phyloP scores from a whole-genome alignment of 2,888 invertebrate genomes.

The Pristionchus exspectatus region DNA sequence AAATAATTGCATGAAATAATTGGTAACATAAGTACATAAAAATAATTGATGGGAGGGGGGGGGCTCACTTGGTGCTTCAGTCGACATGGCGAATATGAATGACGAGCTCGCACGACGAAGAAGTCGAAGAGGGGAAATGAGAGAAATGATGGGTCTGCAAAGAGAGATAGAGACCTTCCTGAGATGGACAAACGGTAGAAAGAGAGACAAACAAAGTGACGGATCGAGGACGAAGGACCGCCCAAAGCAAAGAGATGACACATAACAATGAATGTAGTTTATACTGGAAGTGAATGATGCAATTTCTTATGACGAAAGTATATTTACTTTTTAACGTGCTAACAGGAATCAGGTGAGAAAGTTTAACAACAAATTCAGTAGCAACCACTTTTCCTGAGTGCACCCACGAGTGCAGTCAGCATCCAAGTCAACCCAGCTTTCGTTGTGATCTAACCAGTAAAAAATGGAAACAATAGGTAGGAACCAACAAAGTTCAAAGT shows the following conservation, averaged over 20 bases:
- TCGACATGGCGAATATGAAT: conserved; percentile 32
- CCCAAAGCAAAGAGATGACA: background rate
- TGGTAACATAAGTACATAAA: background rate
- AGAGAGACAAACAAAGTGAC: conserved; percentile 48
- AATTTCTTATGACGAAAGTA: background rate
- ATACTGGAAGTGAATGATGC: background rate
- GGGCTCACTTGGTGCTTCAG: conserved; percentile 15
- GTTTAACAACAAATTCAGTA: too few species aligned
- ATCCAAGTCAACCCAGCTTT: too few species aligned
- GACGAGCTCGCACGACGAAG: conserved; percentile 34
- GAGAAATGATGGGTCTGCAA: conserved; percentile 43
- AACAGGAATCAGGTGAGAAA: background rate
- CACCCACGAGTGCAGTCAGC: background rate
- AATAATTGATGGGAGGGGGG: conserved; percentile 12
- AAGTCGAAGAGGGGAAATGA: conserved; percentile 2
- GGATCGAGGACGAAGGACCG: background rate
- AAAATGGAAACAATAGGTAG: too few species aligned
- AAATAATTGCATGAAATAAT: background rate
- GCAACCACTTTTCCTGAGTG: background rate
- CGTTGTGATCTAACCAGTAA: too few species aligned
- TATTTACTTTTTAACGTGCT: background rate
- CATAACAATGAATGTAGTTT: background rate
- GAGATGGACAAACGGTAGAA: conserved; percentile 20
- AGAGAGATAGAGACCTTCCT: background rate
- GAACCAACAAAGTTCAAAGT: too few species aligned